phyloP scores from a whole-genome alignment of 2,797 vertebrate species.

The Syndactyla subalaris region DNA sequence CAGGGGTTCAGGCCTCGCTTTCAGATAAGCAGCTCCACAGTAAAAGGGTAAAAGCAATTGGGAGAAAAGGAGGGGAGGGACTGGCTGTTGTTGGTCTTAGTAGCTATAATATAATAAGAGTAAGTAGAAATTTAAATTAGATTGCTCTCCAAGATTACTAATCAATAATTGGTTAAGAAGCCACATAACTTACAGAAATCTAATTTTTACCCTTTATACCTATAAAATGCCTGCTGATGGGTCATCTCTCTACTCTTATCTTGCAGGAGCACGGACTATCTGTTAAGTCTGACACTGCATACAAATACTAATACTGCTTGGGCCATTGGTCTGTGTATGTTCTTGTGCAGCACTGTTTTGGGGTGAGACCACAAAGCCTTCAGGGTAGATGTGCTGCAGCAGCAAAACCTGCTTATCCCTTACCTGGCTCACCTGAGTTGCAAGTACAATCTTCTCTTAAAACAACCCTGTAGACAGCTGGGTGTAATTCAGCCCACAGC shows the following conservation, averaged over 20 bases:
- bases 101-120: background rate
- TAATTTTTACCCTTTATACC: background rate
- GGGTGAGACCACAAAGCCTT: background rate
- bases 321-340: accelerated
- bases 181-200: background rate
- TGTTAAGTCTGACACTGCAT: background rate
- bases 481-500: conserved; percentile 1
- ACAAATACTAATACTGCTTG: background rate
- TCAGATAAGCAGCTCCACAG: background rate
- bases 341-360: background rate
- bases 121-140: background rate
- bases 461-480: background rate
- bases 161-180: background rate
- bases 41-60: background rate
- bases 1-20: accelerated
- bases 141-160: background rate
- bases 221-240: background rate
- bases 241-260: background rate
- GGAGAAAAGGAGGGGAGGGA: background rate
- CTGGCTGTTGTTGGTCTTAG: background rate
- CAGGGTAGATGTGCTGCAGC: background rate
- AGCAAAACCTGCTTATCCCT: background rate
- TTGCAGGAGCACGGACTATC: background rate
- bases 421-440: background rate
- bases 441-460: background rate